Evolutionary conservation across 2,888 invertebrate genomes (phyloP), one percentile per base, ranked within the genome.

Genomic region (Amaurobius ferox): DNA sequence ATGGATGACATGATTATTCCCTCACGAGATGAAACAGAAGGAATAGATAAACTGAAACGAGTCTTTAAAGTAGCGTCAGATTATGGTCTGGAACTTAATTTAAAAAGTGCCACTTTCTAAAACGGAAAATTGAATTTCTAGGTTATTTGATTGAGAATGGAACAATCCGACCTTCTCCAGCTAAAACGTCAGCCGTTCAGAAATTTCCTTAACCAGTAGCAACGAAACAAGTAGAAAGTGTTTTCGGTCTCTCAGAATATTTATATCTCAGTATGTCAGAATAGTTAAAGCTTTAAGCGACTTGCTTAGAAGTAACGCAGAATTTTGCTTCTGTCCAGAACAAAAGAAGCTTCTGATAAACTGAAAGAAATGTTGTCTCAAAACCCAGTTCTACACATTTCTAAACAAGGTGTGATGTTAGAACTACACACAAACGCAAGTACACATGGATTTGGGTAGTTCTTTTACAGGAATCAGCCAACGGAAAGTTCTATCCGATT

Each of bases 81-180:
- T 5, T 77, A n/a, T n/a, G n/a, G n/a, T n/a, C n/a, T n/a, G 66
- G 5, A 48, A 28, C 13, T 11, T 76, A 66, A 0, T 23, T 77
- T 0, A 68, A 77, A 26, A 76, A 76, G 26, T 64, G 35, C 23
- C 32, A 76, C 1, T 76, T 76, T 28, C 11, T 76, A n/a, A 39
- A 76, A 30, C 0, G 55, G 30, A 74, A 62, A 30, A 35, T 76
- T n/a, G 64, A 76, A 64, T 76, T 64, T 28, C 35, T 76, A 5
- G 39, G 66, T 11, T 29, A 64, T 64, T 5, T 40, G n/a, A 44
- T 64, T 13, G 23, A 67, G 3, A 55, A 68, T 6, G 13, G 67
- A 0, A 67, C 2, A 13, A 29, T 68, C 19, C 9, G 19, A 35
- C 29, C 39, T 29, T 76, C 40, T 3, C 30, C 66, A 0, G 23